Evolutionary conservation across 2,888 invertebrate genomes (phyloP).

Genomic region (Cryptocheilus praepositus): DNA sequence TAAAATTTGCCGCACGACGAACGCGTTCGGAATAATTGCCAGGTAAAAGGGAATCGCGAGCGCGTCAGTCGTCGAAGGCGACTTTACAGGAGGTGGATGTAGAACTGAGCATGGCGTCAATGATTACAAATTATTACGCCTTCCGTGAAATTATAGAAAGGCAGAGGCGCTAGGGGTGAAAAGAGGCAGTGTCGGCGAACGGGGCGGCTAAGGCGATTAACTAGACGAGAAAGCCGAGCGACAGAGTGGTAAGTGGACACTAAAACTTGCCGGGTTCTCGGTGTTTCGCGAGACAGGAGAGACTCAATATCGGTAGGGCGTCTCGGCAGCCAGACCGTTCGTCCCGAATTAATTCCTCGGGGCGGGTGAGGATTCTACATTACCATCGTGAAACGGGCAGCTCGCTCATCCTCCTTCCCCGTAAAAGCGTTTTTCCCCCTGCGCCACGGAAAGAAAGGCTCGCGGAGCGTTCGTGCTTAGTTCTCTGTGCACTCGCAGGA

Average conservation of each 20-base stretch:
- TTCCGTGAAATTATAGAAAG: no score
- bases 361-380: slow-evolving; percentile 47
- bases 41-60: no score
- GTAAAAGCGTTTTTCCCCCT: background rate
- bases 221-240: slow-evolving; percentile 23
- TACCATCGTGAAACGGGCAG: slow-evolving; percentile 52
- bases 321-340: slow-evolving; percentile 41
- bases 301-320: background rate
- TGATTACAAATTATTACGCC: no score
- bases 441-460: background rate
- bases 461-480: background rate
- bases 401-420: slow-evolving; percentile 5
- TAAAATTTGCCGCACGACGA: no score
- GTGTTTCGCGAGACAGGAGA: no score
- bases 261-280: slow-evolving; percentile 24
- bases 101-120: no score
- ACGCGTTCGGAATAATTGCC: no score
- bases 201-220: no score
- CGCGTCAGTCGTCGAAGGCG: no score
- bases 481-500: slow-evolving; percentile 39
- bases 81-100: no score
- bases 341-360: slow-evolving; percentile 56
- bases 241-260: slow-evolving; percentile 49
- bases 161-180: no score
- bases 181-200: no score